These are phyloP conservation scores for Nephrotoma guestfalica DNA, from an alignment of 2,888 invertebrate species.

Conservation along the genomic window DNA sequence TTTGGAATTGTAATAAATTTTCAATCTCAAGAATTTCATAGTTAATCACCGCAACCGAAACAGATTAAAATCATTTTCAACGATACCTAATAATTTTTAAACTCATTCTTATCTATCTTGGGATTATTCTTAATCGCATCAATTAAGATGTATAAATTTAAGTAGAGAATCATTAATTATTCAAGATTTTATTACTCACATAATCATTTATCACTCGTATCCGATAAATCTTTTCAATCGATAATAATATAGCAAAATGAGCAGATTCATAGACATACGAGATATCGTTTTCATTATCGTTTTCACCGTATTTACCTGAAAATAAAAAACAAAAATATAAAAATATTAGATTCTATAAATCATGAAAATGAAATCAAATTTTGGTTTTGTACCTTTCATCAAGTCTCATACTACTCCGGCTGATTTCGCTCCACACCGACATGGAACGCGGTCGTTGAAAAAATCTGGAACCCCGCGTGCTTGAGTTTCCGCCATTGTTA, in stretches of 20 bases:
- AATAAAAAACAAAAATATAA: not conserved
- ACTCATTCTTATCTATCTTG: not conserved
- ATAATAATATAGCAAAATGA: not conserved
- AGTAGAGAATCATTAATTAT: not conserved
- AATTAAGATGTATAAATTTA: not conserved
- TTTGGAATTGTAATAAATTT: too few species aligned
- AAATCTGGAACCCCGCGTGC: conserved; percentile 27
- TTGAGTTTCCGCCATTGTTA: conserved; percentile 10
- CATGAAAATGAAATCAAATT: not conserved
- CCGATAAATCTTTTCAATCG: not conserved
- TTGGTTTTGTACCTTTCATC: conserved; percentile 30
- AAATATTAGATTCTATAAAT: not conserved
- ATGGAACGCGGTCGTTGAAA: conserved; percentile 52
- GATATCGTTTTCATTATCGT: not conserved
- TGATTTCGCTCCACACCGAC: conserved; percentile 81
- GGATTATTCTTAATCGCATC: not conserved
- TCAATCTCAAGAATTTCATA: too few species aligned
- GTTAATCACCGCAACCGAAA: too few species aligned
- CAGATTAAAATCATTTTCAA: too few species aligned
- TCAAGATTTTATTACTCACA: not conserved
- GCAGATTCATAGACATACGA: not conserved
- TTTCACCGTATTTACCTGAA: not conserved
- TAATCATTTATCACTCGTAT: not conserved
- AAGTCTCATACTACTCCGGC: conserved; percentile 66
- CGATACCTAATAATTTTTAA: too few species aligned